Evolutionary conservation across 2,888 invertebrate genomes (phyloP), one percentile per base, ranked within the genome.

Genomic region (Plebejus melissa): DNA sequence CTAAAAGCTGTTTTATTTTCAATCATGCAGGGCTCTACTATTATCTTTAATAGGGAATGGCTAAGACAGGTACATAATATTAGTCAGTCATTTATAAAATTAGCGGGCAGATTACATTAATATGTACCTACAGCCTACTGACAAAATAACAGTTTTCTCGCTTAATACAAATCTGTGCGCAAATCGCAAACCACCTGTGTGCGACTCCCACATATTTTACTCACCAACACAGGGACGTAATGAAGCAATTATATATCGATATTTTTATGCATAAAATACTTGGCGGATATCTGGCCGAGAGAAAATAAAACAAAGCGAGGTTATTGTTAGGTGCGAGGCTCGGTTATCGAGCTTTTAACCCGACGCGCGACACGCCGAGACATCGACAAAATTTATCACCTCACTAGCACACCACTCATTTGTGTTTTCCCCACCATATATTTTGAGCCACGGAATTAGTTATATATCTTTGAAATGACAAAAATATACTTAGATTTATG

Each of bases 191-290:
- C 93, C 84, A 79, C 90, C 93, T 92, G 89, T 93, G 86, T 86
- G 83, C 81, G 82, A 90, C 91, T 93, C 92, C 91, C 92, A 93
- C 93, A 93, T 93, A 93, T 93, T 92, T 93, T 91, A 93, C 88
- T 90, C 91, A 90, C 90, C 89, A 92, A 91, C 90, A 90, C 89
- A 92, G 88, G 88, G 92, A 91, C 92, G 93, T 93, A 93, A 93
- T 93, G 93, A 93, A 93, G 93, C 93, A 93, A 93, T 93, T 93
- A 93, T 93, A 93, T 91, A 93, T 93, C 93, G 93, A 93, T 93
- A 93, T 93, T 93, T 93, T 93, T 93, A 91, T 93, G 93, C 93
- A 93, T 93, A 93, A 93, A 92, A 93, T 91, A 89, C 91, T 91
- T 89, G 88, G 91, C 86, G 90, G 90, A 89, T 91, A 90, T 91